Base-by-base conservation (phyloP, 1,140 invertebrate species). In the Zaprionus ornatus region DNA sequence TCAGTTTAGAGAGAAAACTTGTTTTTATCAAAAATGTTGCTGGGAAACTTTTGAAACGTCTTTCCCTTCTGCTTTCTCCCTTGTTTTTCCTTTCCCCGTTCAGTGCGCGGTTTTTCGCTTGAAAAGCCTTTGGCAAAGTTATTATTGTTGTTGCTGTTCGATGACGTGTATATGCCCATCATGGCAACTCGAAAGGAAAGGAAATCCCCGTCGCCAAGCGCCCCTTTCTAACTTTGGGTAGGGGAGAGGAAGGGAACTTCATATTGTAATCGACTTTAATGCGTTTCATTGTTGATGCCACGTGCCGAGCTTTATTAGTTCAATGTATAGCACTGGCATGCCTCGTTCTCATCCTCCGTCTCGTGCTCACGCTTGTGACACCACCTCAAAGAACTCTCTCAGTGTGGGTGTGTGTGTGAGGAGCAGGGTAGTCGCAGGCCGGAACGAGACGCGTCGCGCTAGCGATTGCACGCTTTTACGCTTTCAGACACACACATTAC, bases 191-290 rank as follows among this genome's bases (percentile, higher is more conserved):
- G 59, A 71, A 68, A 66, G 29, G 54, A 71, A 68, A 66, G 29
- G 56, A 54, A 71, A 72, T n/a, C 23, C 62, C 50, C n/a, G 42
- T 42, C 63, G 35, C 40, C n/a, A 17, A 45, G 40, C 40, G 40
- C 37, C 40, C 12, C 17, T 25, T 0, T 2, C 12, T 6, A 4
- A 25, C 15, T 17, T 62, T 23, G 15, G 1, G 15, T 6, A n/a
- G 35, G 25, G 6, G 25, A 32, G 7, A n/a, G 40, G n/a, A 9
- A 9, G 45, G 45, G 45, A 50, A 50, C 75, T 92, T 90, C 81
- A 82, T 92, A 92, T 91, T 92, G 91, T 92, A 92, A 92, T 92
- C 91, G 90, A 92, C 91, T 92, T 92, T 92, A 92, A 92, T 92
- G 91, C 91, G 91, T 92, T 92, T 90, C 91, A 92, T 92, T 92